A percentile compares a stretch with the other conserved stretches of the same genome.
phyloP scores from a whole-genome alignment of 2,888 invertebrate species.

The Nomada flava region DNA sequence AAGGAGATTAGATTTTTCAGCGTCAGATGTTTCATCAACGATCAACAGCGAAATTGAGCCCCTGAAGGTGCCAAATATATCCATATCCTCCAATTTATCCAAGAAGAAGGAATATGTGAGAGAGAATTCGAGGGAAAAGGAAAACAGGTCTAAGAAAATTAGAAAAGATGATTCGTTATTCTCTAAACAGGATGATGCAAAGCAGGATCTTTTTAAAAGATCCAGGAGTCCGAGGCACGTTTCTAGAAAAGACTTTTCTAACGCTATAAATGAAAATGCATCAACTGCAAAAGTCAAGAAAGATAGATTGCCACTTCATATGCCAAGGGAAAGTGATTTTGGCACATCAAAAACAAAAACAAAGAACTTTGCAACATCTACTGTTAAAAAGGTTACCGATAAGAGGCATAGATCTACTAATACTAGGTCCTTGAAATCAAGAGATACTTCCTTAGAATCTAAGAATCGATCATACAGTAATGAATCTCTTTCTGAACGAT shows the following conservation, averaged over 20 bases:
- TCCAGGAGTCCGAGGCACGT: constrained; percentile 75
- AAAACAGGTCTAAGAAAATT: constrained; percentile 80
- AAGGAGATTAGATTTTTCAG: constrained; percentile 80
- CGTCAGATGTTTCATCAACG: constrained; percentile 76
- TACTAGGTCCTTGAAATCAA: constrained; percentile 70
- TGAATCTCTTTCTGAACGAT: constrained; percentile 74
- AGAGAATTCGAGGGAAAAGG: constrained; percentile 80
- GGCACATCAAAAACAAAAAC: constrained; percentile 72
- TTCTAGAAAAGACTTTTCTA: constrained; percentile 76
- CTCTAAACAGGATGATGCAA: constrained; percentile 70
- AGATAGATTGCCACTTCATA: constrained; percentile 69
- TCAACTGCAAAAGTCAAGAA: constrained; percentile 71
- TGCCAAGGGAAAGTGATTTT: constrained; percentile 73
- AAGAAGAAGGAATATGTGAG: constrained; percentile 80
- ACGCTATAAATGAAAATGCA: constrained; percentile 56
- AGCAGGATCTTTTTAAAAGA: constrained; percentile 70
- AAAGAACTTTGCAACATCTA: constrained; percentile 76
- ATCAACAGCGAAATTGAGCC: constrained; percentile 79
- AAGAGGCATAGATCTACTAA: constrained; percentile 72
- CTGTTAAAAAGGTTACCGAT: constrained; percentile 77
- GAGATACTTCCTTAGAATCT: constrained; percentile 74
- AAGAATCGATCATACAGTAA: constrained; percentile 75
- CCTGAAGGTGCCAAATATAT: constrained; percentile 78
- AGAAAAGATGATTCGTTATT: constrained; percentile 77
- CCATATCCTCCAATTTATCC: constrained; percentile 73